Base-by-base conservation (phyloP, 2,113 vertebrate species). In the Microcebus griseorufus region DNA sequence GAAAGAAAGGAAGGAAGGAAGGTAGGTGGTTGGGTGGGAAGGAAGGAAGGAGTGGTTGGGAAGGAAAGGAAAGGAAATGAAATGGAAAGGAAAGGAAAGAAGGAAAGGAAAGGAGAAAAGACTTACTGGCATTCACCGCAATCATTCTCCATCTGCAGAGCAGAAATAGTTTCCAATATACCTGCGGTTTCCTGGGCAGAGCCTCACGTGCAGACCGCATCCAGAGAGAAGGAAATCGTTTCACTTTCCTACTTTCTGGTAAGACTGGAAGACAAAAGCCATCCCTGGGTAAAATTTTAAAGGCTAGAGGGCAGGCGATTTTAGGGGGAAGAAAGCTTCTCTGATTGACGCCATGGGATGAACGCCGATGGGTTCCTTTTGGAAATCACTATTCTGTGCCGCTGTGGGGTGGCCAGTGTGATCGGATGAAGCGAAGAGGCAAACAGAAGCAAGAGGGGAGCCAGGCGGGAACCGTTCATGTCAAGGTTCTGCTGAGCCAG, bases 181-280 rank as follows among this genome's bases (percentile, higher is more conserved):
- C 2, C 9, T 51, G 32, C 73, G 32, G 8, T 22, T 45, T 76
- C 23, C 69, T 48, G 53, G 51, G 75, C 53, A 42, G 67, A 32
- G 5, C 9, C 23, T 27, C 11, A 1, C 2, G 3, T 12, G 37
- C 10, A 27, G 13, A 32, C 23, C 6, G 22, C 42, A 22, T 5
- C 51, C 5, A 20, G 69, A 70, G 70, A 34, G 39, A 39, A 67
- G 22, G 20, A 45, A 45, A 34, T 17, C 0, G 6, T 27, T 75
- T 53, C 42, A 9, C 5, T 48, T 67, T 86, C 42, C 5, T 14
- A 5, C 32, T 93, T 81, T 22, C 75, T 64, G 39, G 2, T 25
- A 34, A 90, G 45, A 10, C 53, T 60, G 75, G 37, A 64, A 81
- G 80, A 82, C 90, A 90, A 86, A 92, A 86, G 62, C 62, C 62